Base-by-base conservation (phyloP, 2,888 invertebrate species). In the Ormyrus thymus region DNA sequence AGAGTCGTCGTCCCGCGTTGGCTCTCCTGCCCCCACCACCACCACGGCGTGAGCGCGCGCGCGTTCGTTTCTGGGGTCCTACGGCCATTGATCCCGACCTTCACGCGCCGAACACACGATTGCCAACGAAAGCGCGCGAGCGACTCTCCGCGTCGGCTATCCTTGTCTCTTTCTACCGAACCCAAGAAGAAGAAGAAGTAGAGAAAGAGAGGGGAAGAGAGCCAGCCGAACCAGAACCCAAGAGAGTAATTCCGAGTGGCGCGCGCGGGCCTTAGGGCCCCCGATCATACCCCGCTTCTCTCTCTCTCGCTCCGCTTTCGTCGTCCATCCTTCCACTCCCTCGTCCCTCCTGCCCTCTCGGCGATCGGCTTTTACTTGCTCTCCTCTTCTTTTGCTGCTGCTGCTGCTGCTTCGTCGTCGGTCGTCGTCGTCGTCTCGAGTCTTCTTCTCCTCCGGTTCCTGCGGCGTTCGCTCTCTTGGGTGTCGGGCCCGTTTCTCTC, bases 31-130 rank as follows among this genome's bases (percentile, higher is more conserved):
- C 65, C 76, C 77, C 69, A 46, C 76, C 65, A 62, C 75, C 46
- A 51, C 74, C 51, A 59, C 53, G 55, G 46, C 70, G 80, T 43
- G 66, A 65, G 62, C 61, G 76, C 58, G 45, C 59, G 76, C 78
- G 74, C 81, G 70, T 65, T 79, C 82, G 81, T 83, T 82, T 84
- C 81, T 82, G 83, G 88, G 89, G 89, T 87, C 88, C 89, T 88
- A 88, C 88, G 90, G 90, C 88, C 90, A 87, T 90, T 90, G 90
- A 90, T 90, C 90, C 90, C 89, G 90, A 90, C 90, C 90, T 90
- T 90, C 90, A 88, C 89, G 89, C 90, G 89, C 89, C 88, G 87
- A 89, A 90, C 90, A 87, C 87, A 87, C 88, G 87, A 88, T 87
- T 86, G 88, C 86, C 85, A 86, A 86, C 86, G 86, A 87, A 86